phyloP scores from a whole-genome alignment of 2,113 vertebrate genomes.

The Otocyon megalotis region DNA sequence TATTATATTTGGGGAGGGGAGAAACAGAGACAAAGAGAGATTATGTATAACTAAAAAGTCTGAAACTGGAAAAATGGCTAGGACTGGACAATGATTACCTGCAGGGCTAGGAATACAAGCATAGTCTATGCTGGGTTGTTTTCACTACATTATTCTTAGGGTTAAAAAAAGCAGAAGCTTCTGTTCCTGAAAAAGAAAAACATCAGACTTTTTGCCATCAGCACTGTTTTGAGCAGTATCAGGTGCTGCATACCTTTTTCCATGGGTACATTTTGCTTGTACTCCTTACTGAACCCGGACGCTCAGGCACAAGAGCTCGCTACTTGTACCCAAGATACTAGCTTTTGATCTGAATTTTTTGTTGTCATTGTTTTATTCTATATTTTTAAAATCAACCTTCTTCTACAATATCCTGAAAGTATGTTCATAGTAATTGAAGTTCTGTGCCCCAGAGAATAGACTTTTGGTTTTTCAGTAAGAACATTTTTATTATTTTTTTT shows the following conservation, averaged over 20 bases:
- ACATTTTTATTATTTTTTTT: not conserved
- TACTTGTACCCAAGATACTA: fast-evolving
- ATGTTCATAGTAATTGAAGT: not conserved
- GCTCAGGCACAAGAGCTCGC: not conserved
- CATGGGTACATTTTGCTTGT: fast-evolving
- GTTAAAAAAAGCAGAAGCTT: not conserved
- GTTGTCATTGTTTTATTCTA: not conserved
- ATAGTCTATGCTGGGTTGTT: not conserved
- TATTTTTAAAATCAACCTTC: not conserved
- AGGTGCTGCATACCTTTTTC: fast-evolving
- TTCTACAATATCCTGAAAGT: not conserved
- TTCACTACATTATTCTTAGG: not conserved
- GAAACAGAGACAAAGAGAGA: not conserved
- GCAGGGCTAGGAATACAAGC: not conserved
- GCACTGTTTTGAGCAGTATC: not conserved
- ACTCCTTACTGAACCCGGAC: fast-evolving
- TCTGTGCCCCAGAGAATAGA: not conserved
- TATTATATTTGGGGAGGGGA: not conserved
- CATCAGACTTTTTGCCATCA: not conserved
- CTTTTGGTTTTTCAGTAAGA: not conserved
- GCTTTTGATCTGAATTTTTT: not conserved
- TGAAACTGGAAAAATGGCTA: not conserved
- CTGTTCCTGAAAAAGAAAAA: not conserved
- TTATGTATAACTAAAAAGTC: not conserved
- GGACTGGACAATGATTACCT: not conserved